Evolutionary conservation across 1,140 invertebrate species (phyloP), one percentile per base, ranked within the genome.

Genomic region (Leptinotarsa defecta): DNA sequence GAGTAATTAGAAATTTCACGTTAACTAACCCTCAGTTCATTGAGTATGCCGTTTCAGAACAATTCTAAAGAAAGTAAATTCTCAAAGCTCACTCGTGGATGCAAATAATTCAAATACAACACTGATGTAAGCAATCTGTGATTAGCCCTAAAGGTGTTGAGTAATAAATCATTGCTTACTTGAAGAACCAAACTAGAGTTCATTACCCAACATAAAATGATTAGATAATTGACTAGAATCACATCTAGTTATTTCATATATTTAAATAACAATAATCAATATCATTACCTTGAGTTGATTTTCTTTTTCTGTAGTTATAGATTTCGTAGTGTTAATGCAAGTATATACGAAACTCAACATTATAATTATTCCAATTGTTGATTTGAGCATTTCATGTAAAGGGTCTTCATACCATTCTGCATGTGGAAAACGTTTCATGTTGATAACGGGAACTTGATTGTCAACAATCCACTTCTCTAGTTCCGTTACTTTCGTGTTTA

Each of bases 271-370:
- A n/a, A 68, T 27, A 13, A 68, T 48, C 68, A 67, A 27, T 4
- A 57, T 34, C 24, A 52, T 69, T 84, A 90, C 89, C 86, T 92
- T 92, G 6, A 92, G 78, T 77, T 91, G 91, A 74, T 88, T 86
- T 79, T 91, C 90, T 81, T 91, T 91, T 78, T 91, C 90, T 0
- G 84, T 85, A 5, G 90, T 90, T 52, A 91, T 88, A 68, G 88
- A 88, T 81, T 91, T 94, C 13, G 94, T 91, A 43, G 94, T 92
- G 83, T 94, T 93, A 6, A 94, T 91, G 74, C 92, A 91, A 0
- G 94, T 91, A 83, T 94, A 92, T 3, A 93, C 89, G 81, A 94
- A 94, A 81, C 92, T 93, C 2, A 95, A 83, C 87, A 95, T 89
- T 71, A 95, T 90, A 68, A 96, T 77, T 74, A 95, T 86, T 0